phyloP scores from a whole-genome alignment of 23 tunicate genomes.

The Trididemnum clinides region DNA sequence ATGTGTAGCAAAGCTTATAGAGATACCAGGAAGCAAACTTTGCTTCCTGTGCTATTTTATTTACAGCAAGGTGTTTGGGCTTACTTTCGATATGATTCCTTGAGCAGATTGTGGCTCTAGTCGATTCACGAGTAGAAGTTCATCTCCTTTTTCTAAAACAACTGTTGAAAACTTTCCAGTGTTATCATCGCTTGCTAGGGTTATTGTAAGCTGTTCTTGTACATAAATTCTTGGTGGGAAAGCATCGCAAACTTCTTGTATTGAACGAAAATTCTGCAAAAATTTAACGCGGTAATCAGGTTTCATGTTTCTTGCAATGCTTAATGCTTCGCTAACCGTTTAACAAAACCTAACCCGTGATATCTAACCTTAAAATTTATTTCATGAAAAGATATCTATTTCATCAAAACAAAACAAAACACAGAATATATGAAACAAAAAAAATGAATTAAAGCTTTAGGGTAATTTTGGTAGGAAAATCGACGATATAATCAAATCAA shows the following conservation, averaged over 20 bases:
- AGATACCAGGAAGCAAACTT: not conserved
- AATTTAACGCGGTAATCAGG: no score
- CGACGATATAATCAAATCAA: no score
- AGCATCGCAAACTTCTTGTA: slow-evolving; percentile 58
- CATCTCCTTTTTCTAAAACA: slow-evolving; percentile 47
- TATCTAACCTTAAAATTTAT: no score
- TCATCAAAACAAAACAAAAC: no score
- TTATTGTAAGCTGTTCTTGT: slow-evolving; percentile 42
- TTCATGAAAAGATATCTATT: no score
- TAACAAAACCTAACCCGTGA: no score
- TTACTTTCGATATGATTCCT: slow-evolving; percentile 19
- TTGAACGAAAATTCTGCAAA: slow-evolving; percentile 56
- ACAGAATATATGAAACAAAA: no score
- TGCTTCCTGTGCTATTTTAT: not conserved
- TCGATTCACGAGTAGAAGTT: slow-evolving; percentile 32
- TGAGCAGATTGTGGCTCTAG: slow-evolving; percentile 12
- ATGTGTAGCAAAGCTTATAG: not conserved
- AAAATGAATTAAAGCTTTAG: no score
- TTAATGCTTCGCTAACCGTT: no score
- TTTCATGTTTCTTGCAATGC: no score
- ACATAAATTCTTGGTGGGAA: slow-evolving; percentile 66
- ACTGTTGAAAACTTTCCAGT: slow-evolving; percentile 5
- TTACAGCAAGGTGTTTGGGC: no score
- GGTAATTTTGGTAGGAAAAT: no score
- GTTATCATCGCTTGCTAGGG: not conserved